Evolutionary conservation across 2,888 invertebrate genomes (phyloP), one percentile per base, ranked within the genome.

Genomic region (Drosophila recens): DNA sequence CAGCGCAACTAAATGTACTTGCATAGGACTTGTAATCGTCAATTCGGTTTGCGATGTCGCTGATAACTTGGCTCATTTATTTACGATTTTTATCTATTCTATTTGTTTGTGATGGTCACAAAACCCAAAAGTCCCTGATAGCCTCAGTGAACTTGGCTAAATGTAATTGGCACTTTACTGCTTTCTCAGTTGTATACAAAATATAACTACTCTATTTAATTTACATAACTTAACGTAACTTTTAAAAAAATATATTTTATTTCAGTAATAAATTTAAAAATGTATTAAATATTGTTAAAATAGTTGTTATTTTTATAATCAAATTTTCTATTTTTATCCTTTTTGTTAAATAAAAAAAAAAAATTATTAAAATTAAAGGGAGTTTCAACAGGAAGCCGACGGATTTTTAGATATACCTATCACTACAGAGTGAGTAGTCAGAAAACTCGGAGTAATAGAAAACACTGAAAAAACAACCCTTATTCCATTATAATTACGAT

Each of bases 1-100:
- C 72, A 72, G 56, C 67, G 63, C 59, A 62, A 63, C 67, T 53
- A 76, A 82, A 79, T 79, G 46, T 68, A 68, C 53, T 53, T 43
- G 57, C 57, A 40, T 38, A 45, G 58, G 30, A 51, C 63, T 59
- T 79, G 75, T 77, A 76, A 76, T 76, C 79, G 74, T 34, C 74
- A 76, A 69, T 73, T 67, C 43, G 62, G 51, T 52, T 45, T 53
- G 46, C 43, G 43, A 68, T 69, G 43, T 42, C 34, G 20, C 52
- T 57, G 79, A 79, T 74, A 79, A 56, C 48, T 38, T 11, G 17
- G 13, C 49, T 53, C 52, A 58, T 46, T 76, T 66, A 43, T 43
- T 49, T 56, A 46, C 30, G 30, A 30, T 8, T 2, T 8, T 78
- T 74, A 53, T 49, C 52, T 63, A 40, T 30, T 63, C 66, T 48